phyloP scores from a whole-genome alignment of 1,140 invertebrate species.

The Drosophila carrolli region DNA sequence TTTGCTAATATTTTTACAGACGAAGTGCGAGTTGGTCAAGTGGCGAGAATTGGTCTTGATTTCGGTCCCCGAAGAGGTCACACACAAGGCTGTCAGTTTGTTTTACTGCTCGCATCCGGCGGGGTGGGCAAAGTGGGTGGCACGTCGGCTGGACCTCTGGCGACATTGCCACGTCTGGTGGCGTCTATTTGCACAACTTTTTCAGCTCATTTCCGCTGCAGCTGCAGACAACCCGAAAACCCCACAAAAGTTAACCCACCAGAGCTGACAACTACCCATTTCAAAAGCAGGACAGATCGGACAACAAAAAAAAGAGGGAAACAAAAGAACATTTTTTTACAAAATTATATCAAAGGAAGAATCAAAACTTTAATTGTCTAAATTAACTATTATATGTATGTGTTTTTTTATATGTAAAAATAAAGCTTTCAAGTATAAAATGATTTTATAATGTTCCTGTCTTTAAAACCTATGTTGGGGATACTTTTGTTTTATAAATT shows the following conservation, averaged over 20 bases:
- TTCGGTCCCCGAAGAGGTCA: constrained; percentile 22
- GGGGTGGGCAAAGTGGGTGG: background rate
- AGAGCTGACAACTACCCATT: background rate
- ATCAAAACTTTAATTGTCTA: no score
- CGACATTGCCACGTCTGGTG: constrained; percentile 62
- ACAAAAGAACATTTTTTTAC: no score
- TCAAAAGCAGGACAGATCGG: background rate
- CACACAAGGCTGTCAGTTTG: constrained; percentile 64
- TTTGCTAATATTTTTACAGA: constrained; percentile 42
- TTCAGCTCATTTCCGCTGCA: constrained; percentile 81
- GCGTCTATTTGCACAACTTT: constrained; percentile 78
- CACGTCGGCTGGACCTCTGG: constrained; percentile 11
- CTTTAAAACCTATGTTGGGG: no score
- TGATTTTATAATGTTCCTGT: no score
- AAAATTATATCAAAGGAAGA: no score
- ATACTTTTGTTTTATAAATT: no score
- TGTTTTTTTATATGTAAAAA: no score
- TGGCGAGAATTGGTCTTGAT: constrained; percentile 53
- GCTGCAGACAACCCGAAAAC: constrained; percentile 45
- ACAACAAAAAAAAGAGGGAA: background rate
- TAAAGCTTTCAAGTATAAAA: no score
- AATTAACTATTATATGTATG: no score
- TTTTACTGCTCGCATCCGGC: constrained; percentile 79
- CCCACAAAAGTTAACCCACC: constrained; percentile 18
- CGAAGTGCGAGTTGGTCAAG: constrained; percentile 40